phyloP scores from a whole-genome alignment of 2,888 invertebrate genomes.

The Metacarcinus magister region DNA sequence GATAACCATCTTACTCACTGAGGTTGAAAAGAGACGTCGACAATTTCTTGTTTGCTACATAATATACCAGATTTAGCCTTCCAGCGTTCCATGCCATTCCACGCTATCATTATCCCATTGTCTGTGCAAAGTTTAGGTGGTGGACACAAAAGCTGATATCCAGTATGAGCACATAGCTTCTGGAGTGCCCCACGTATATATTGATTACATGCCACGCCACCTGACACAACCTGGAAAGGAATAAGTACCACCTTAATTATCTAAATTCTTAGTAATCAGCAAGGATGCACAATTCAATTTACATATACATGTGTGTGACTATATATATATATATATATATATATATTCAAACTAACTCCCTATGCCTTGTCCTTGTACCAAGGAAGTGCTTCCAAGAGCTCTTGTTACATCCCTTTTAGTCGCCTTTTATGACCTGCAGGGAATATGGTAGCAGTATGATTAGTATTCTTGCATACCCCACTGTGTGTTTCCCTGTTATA shows the following conservation, averaged over 20 bases:
- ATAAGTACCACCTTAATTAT: not conserved
- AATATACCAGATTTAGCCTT: conserved; percentile 86
- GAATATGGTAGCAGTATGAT: too few relatives aligned
- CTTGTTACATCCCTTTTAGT: too few relatives aligned
- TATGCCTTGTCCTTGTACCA: too few relatives aligned
- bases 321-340: too few relatives aligned
- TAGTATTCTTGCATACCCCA: too few relatives aligned
- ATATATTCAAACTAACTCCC: too few relatives aligned
- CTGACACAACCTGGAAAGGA: conserved; percentile 91
- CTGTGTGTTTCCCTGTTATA: too few relatives aligned
- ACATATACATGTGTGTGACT: too few relatives aligned
- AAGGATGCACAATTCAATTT: not conserved
- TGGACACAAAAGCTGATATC: conserved; percentile 90
- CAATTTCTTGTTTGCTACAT: conserved; percentile 87
- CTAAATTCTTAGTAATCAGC: not conserved
- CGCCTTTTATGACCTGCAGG: too few relatives aligned
- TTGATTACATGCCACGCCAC: conserved; percentile 97
- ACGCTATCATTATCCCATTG: conserved; percentile 99
- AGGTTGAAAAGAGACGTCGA: conserved; percentile 85
- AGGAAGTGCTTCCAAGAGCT: too few relatives aligned
- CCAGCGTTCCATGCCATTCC: conserved; percentile 96
- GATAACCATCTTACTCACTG: conserved; percentile 63
- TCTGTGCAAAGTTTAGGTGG: conserved; percentile 96
- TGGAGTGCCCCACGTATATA: conserved; percentile 90
- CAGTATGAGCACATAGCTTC: conserved; percentile 88